Base-by-base conservation (phyloP, 2,113 vertebrate species). In the Axis porcinus region DNA sequence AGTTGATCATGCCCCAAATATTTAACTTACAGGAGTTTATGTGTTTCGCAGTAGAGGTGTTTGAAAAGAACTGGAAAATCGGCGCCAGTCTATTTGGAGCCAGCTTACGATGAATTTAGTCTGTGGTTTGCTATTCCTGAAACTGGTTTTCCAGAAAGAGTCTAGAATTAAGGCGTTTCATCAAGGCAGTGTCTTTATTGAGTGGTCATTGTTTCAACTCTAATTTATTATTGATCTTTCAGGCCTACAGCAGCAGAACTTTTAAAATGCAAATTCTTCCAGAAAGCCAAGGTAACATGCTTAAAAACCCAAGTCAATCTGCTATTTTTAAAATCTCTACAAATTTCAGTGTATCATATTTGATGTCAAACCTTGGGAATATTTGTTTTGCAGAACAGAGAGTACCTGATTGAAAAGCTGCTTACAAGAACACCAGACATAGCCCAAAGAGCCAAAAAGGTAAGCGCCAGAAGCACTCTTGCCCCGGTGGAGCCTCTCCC, bases 391-490 rank as follows among this genome's bases (percentile, higher is more conserved):
- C 99, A 99, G 99, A 99, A 99, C 98, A 99, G 99, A 99, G 99
- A 99, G 97, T 99, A 99, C 99, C 98, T 99, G 98, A 99, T 99
- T 91, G 99, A 99, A 98, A 99, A 99, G 97, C 99, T 99, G 98
- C 99, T 99, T 97, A 99, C 99, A 97, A 98, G 99, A 97, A 99
- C 99, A 21, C 99, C 99, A 98, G 99, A 99, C 99, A 99, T 99
- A 98, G 99, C 99, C 98, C 99, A 99, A 98, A 99, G 99, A 99
- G 99, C 99, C 36, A 99, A 99, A 99, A 99, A 99, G 99, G 99
- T 99, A 99, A 98, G 98, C 21, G 0, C 76, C 16, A 13, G 76
- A 6, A 13, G 17, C 8, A 83, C 19, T 27, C 16, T 2, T 3
- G 45, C 15, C 15, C 47, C 14, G 40, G 79, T 10, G 3, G 33